Base-by-base conservation (phyloP, 2,888 invertebrate species). In the Torymus tubicola region DNA sequence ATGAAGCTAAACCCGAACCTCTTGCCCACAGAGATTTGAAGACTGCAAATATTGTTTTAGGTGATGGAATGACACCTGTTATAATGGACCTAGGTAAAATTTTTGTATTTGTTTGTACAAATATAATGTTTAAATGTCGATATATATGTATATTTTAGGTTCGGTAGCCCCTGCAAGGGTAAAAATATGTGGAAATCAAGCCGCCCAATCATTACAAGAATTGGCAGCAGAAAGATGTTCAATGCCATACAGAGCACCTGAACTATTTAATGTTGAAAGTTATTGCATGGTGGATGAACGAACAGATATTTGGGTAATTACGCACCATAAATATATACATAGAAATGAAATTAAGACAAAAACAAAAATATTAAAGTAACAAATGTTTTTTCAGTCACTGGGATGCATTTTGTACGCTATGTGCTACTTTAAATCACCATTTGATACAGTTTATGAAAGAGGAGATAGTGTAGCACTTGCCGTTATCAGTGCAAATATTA, bases 391-490 rank as follows among this genome's bases (percentile, higher is more conserved):
- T 86, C 87, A 95, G 97, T 96, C 96, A 76, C 91, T 97, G 83
- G 97, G 97, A 14, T 97, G 97, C 90, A 92, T 96, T 81, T 91
- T 97, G 31, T 97, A 96, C 91, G 96, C 97, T 0, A 92, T 97
- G 91, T 95, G 96, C 87, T 97, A 94, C 88, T 96, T 96, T 87
- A 95, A 95, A 88, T 96, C 96, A 61, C 97, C 97, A 0, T 97
- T 95, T 90, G 97, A 97, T 90, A 92, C 93, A 31, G 95, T 96
- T 12, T 95, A 96, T 87, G 96, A 96, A 89, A 92, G 95, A 85
- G 97, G 97, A 1, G 96, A 96, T 90, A 96, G 96, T 85, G 96
- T 97, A 13, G 96, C 97, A 60, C 91, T 97, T 83, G 97, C 97
- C 78, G 96, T 96, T 55, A 93, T 96, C 78, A 95, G 95, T 86